Conservation (phyloP, 2,113 vertebrate genomes). For the Takifugu flavidus region DNA sequence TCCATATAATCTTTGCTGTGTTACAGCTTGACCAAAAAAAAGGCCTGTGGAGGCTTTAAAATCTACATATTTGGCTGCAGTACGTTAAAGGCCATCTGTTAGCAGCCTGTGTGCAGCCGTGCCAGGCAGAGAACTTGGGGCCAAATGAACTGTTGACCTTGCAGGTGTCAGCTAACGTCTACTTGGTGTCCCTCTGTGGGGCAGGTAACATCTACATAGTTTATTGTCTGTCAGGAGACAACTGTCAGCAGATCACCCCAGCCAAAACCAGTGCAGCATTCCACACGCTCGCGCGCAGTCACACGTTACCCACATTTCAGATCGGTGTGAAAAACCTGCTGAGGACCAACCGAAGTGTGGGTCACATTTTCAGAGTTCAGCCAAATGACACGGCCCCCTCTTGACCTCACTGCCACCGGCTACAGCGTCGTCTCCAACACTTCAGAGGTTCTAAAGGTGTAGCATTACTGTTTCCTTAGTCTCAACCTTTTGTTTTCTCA, state of each 20-base stretch:
- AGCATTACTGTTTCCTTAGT: too few species aligned
- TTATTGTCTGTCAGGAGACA: constrained; percentile 12
- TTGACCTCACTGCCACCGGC: constrained; percentile 6
- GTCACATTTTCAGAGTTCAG: constrained; percentile 35
- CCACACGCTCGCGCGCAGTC: constrained; percentile 49
- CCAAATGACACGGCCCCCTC: constrained; percentile 28
- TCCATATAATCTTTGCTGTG: not conserved
- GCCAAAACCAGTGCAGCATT: constrained; percentile 61
- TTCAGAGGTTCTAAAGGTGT: too few species aligned
- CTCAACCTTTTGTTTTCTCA: too few species aligned
- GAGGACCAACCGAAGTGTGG: constrained; percentile 36
- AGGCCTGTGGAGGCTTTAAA: not conserved
- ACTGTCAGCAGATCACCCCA: constrained; percentile 46
- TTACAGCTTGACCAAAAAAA: not conserved
- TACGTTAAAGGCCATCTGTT: not conserved
- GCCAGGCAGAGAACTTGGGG: constrained; percentile 2
- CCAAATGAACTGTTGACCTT: constrained; percentile 55
- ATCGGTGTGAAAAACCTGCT: constrained; percentile 48
- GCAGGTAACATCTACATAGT: constrained; percentile 32
- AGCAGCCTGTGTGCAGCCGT: not conserved
- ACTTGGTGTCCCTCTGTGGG: not conserved
- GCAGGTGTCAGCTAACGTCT: constrained; percentile 32
- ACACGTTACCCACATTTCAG: constrained; percentile 54
- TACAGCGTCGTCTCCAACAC: not conserved
- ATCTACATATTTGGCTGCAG: not conserved